Base-by-base conservation (phyloP, 1,140 invertebrate genomes). In the Drosophila nebulosa region DNA sequence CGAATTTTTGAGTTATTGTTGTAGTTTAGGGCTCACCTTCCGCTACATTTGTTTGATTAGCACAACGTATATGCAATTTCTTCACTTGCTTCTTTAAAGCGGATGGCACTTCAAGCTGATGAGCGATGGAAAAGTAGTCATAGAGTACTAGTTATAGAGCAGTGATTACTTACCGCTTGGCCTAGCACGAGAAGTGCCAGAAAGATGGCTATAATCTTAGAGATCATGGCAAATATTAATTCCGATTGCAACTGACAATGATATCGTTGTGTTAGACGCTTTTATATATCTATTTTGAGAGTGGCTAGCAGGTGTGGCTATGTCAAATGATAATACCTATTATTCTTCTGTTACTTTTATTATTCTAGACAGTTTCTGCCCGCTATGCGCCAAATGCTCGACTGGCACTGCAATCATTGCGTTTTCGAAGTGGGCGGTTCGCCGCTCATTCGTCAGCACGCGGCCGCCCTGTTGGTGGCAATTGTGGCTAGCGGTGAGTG, bases 361-460 rank as follows among this genome's bases (percentile, higher is more conserved):
- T 69, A 36, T 69, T 65, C 46, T 56, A 91, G 90, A 58, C 75
- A 89, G 74, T 89, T 91, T 53, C 51, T 90, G 57, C 74, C 89
- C 51, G 90, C 90, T 18, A 64, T 91, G 24, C 75, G 86, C 16
- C 89, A 90, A 55, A 77, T 90, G 64, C 61, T 91, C 26, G 90
- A 91, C 51, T 91, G 91, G 91, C 90, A 91, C 57, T 79, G 69
- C 61, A 90, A 91, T 83, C 73, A 91, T 78, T 74, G 90, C 51
- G 64, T 78, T 60, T 89, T 89, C 50, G 81, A 86, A 21, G 64
- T 84, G 63, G 89, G 86, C 69, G 79, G 83, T 55, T 72, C 90
- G 30, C 68, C 70, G 42, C 53, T 91, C 14, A 76, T 91, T 46
- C 77, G 89, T 1, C 90, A 91, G 58, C 90, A 91, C 88, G 91